Evolutionary conservation across 2,888 invertebrate genomes (phyloP), one percentile per base, ranked within the genome.

Genomic region (Cabera pusaria): DNA sequence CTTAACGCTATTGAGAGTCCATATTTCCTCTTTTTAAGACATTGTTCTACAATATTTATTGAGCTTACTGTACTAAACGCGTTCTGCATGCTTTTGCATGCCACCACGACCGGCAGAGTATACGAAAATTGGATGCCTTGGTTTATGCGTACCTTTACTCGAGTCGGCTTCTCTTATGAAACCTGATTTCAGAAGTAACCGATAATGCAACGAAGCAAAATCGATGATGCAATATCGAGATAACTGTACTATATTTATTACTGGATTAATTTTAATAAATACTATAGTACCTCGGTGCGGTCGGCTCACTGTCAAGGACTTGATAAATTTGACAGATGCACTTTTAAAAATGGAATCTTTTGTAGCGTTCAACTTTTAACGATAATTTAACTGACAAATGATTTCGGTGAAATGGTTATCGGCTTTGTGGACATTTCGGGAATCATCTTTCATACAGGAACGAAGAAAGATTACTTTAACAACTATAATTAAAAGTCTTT

Each of bases 211-310:
- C 26, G 14, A 18, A 10, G 11, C n/a, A 8, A 22, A 31, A 59
- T 56, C 64, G 62, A 57, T 76, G 73, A 74, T 71, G 69, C 68
- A 70, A 73, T 68, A 72, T 71, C 62, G 56, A 64, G 63, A 69
- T 74, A 63, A 73, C 82, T 81, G 83, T 77, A 80, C 68, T 41
- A 27, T 81, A 81, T 84, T 82, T 82, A 83, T 77, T 62, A 59
- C 67, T 64, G 62, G 50, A 54, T 60, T 64, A 59, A 59, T 62
- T 67, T 49, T 50, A 57, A 73, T 72, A 74, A 74, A 71, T 76
- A 77, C 64, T 50, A 71, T 14, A 14, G 3, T 14, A 2, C 48
- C 53, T 72, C 65, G 60, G 41, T 32, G 10, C 33, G 17, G 25
- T 26, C 31, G 25, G 47, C 54, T 67, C 59, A 64, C 55, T 64